These are phyloP conservation scores for Trissonchulus sp. DNA, from an alignment of 2,888 invertebrate species.

Conservation along the genomic window DNA sequence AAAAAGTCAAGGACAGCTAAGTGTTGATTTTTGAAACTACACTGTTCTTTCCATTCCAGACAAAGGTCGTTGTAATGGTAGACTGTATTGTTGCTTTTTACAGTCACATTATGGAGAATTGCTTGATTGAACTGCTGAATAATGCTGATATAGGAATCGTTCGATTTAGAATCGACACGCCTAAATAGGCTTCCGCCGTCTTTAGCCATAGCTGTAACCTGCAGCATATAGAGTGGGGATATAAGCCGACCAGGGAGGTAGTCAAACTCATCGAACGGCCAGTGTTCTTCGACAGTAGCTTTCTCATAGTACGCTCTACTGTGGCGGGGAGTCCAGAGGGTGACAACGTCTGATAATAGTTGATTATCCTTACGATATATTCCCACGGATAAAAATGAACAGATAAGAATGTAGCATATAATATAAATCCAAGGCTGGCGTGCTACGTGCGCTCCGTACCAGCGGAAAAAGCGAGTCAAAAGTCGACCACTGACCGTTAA, in stretches of 20 bases:
- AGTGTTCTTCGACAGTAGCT: neutral
- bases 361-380: no score
- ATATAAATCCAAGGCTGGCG: no score
- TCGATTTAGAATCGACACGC: no score
- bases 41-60: neutral
- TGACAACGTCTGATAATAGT: no score
- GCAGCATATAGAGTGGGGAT: neutral
- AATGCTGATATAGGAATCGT: no score
- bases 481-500: no score
- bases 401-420: no score
- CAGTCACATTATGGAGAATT: no score
- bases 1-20: neutral
- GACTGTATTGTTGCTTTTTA: neutral
- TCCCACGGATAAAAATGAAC: no score
- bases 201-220: neutral
- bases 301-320: neutral
- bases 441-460: no score
- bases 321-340: neutral
- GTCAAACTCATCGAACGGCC: neutral
- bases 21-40: neutral
- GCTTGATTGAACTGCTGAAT: no score
- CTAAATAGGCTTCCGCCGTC: neutral
- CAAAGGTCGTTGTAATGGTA: neutral
- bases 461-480: no score
- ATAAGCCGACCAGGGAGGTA: constrained; percentile 4